phyloP scores from a whole-genome alignment of 2,888 invertebrate species.

The Patella ulyssiponensis region DNA sequence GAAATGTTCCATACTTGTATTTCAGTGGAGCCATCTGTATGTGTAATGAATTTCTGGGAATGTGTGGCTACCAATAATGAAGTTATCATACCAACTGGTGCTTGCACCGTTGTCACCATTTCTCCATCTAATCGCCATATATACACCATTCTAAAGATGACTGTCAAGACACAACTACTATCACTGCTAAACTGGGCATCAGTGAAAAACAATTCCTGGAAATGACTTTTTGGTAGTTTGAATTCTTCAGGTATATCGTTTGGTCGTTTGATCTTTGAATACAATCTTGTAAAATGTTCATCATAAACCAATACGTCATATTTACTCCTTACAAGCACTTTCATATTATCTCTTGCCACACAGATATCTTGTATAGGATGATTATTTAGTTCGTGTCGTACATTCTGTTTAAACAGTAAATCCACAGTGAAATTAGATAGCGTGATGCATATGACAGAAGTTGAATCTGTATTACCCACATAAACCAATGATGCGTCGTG shows the following conservation, averaged over 20 bases:
- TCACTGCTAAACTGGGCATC: slow-evolving; percentile 66
- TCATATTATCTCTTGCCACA: slow-evolving; percentile 43
- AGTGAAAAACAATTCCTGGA: slow-evolving; percentile 56
- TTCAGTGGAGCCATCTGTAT: slow-evolving; percentile 46
- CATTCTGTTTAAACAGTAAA: background rate
- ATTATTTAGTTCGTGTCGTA: slow-evolving; percentile 49
- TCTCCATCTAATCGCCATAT: slow-evolving; percentile 62
- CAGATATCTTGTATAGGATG: slow-evolving; percentile 46
- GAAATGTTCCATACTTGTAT: slow-evolving; percentile 65
- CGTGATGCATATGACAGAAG: background rate
- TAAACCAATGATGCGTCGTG: background rate
- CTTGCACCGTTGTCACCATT: slow-evolving; percentile 60
- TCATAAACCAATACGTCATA: slow-evolving; percentile 63
- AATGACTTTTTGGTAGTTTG: slow-evolving; percentile 63
- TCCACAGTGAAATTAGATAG: background rate
- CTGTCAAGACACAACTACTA: slow-evolving; percentile 62
- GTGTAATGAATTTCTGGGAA: slow-evolving; percentile 61
- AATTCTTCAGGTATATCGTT: slow-evolving; percentile 65
- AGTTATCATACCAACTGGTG: slow-evolving; percentile 67
- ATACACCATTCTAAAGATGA: slow-evolving; percentile 69
- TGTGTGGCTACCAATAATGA: slow-evolving; percentile 55
- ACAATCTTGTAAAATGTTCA: slow-evolving; percentile 55
- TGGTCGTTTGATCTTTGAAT: slow-evolving; percentile 59
- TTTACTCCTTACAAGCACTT: slow-evolving; percentile 52
- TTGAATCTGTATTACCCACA: background rate